Conservation (phyloP, 2,888 invertebrate genomes). For the Cryptus armator region DNA sequence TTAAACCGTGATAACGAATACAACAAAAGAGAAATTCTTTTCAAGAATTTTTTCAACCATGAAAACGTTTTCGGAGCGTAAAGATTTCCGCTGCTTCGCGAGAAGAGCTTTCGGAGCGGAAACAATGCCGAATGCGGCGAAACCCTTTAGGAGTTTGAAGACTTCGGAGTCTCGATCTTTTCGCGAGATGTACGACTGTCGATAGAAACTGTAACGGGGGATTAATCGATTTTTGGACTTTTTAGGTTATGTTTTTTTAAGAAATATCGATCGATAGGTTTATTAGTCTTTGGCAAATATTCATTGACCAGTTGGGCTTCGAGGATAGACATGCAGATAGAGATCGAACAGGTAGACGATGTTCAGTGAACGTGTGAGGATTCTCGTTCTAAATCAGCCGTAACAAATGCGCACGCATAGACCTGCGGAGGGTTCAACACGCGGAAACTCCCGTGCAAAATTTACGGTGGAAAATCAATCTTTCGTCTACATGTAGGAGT, state of each 20-base stretch:
- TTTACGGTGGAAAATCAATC: conserved; percentile 57
- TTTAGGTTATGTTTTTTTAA: too few relatives aligned
- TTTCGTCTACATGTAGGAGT: conserved; percentile 27
- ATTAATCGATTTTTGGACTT: not conserved
- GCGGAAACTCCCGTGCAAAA: conserved; percentile 38
- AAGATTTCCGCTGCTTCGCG: conserved; percentile 8
- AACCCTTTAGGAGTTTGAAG: conserved; percentile 4
- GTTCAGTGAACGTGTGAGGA: conserved; percentile 4
- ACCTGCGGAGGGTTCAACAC: not conserved
- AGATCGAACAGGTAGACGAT: not conserved
- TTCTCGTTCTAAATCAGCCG: conserved; percentile 13
- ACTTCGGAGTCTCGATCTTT: conserved; percentile 6
- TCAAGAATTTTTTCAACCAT: not conserved
- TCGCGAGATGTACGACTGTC: not conserved
- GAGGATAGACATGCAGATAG: not conserved
- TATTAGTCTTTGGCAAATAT: not conserved
- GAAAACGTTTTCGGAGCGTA: conserved; percentile 21
- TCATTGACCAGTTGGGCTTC: not conserved
- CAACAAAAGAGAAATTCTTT: not conserved
- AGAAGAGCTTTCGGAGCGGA: conserved; percentile 15
- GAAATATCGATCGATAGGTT: not conserved
- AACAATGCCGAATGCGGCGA: not conserved
- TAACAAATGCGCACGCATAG: not conserved
- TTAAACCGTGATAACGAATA: not conserved
- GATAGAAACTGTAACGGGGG: not conserved